phyloP scores from a whole-genome alignment of 1,140 invertebrate genomes.

The Coenobita brevimanus region DNA sequence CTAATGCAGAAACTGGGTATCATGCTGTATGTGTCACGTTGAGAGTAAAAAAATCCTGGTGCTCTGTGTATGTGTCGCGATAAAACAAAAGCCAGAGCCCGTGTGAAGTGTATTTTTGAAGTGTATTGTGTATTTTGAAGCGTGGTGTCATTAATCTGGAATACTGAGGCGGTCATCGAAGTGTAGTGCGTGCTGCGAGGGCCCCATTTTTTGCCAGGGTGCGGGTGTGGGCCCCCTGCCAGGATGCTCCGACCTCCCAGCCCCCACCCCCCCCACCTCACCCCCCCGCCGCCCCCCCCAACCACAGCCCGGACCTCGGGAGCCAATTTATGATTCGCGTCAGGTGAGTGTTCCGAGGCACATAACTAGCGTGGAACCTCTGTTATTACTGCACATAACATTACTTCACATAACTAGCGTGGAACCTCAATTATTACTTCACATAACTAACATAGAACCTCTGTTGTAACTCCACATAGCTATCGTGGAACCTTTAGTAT shows the following conservation, averaged over 20 bases:
- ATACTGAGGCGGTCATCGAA: slow-evolving; percentile 33
- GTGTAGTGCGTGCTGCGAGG: slow-evolving; percentile 40
- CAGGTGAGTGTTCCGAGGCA: slow-evolving; percentile 7
- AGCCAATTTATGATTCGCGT: slow-evolving; percentile 49
- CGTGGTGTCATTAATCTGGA: slow-evolving; percentile 3
- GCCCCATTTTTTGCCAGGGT: slow-evolving; percentile 16
- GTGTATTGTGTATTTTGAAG: no score
- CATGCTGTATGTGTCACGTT: no score
- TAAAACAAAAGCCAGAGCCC: background rate
- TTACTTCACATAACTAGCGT: no score
- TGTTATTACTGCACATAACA: no score
- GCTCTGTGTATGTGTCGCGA: no score
- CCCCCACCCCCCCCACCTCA: slow-evolving; percentile 39
- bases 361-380: background rate
- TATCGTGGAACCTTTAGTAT: no score
- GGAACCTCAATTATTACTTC: no score
- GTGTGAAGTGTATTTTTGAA: slow-evolving; percentile 12
- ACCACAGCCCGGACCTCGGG: slow-evolving; percentile 30
- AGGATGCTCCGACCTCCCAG: slow-evolving; percentile 34
- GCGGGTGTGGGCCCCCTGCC: slow-evolving; percentile 45
- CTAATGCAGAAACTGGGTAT: no score
- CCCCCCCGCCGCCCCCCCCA: slow-evolving; percentile 36
- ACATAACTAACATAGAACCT: no score
- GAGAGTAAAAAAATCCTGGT: no score
- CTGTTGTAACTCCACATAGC: no score